phyloP scores from a whole-genome alignment of 92 coral and sea anemone genomes.

The Paragorgia papillata region DNA sequence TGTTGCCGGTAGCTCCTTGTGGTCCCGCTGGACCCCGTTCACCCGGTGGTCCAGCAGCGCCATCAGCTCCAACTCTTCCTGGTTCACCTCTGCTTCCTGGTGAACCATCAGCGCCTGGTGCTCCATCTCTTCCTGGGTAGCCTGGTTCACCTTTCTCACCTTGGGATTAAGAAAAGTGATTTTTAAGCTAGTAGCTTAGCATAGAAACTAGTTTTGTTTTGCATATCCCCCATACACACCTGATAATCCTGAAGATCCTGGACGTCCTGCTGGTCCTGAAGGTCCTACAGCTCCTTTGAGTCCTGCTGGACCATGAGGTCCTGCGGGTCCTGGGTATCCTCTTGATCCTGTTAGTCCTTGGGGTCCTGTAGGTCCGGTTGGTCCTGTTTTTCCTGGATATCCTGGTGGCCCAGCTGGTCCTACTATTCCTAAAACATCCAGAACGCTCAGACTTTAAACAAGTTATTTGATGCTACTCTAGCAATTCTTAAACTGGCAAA shows the following conservation, averaged over 20 bases:
- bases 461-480: too few species aligned
- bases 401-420: not conserved
- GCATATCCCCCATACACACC: not conserved
- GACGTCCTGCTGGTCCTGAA: not conserved
- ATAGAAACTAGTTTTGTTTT: too few species aligned
- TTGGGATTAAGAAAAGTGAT: too few species aligned
- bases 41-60: not conserved
- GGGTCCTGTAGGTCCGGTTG: not conserved
- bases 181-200: too few species aligned
- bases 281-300: not conserved
- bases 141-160: not conserved
- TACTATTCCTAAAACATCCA: not conserved
- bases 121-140: not conserved
- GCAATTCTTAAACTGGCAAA: too few species aligned
- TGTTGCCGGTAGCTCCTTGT: not conserved
- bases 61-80: not conserved
- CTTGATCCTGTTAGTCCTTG: not conserved
- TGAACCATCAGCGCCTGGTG: not conserved
- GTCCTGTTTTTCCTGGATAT: not conserved
- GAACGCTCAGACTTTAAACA: not conserved
- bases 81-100: not conserved
- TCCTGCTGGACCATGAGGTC: conserved; percentile 16
- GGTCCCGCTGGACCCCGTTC: not conserved
- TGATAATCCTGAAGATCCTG: not conserved
- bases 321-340: conserved; percentile 21